phyloP scores from a whole-genome alignment of 2,888 invertebrate genomes.

The Drosophila paramelanica region DNA sequence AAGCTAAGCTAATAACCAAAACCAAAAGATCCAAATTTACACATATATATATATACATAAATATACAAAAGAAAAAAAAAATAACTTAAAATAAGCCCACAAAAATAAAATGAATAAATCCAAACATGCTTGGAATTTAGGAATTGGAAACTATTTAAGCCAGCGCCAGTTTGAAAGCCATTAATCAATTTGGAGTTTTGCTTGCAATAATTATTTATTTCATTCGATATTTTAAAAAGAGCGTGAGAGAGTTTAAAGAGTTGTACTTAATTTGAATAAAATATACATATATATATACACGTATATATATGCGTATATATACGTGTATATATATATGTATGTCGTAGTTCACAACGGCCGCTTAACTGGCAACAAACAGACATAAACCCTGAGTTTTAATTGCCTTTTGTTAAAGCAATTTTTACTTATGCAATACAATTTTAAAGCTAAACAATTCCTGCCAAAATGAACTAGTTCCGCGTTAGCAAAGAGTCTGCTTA shows the following conservation, averaged over 20 bases:
- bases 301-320: too few species aligned
- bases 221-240: conserved; percentile 10
- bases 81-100: background rate
- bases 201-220: conserved; percentile 44
- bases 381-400: conserved; percentile 37
- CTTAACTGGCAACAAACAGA: conserved; percentile 22
- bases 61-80: background rate
- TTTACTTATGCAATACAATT: background rate
- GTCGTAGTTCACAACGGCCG: conserved; percentile 19
- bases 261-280: conserved; percentile 18
- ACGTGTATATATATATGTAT: background rate
- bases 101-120: background rate
- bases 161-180: conserved; percentile 19
- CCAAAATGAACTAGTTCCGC: conserved; percentile 1
- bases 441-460: conserved; percentile 1
- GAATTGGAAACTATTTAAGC: background rate
- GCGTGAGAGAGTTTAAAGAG: background rate
- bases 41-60: too few species aligned
- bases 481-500: background rate
- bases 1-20: background rate
- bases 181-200: conserved; percentile 32
- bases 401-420: background rate
- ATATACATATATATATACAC: background rate
- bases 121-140: conserved; percentile 17
- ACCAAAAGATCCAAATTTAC: background rate